Conservation (phyloP, 2,888 invertebrate genomes). For the Buathra laborator region DNA sequence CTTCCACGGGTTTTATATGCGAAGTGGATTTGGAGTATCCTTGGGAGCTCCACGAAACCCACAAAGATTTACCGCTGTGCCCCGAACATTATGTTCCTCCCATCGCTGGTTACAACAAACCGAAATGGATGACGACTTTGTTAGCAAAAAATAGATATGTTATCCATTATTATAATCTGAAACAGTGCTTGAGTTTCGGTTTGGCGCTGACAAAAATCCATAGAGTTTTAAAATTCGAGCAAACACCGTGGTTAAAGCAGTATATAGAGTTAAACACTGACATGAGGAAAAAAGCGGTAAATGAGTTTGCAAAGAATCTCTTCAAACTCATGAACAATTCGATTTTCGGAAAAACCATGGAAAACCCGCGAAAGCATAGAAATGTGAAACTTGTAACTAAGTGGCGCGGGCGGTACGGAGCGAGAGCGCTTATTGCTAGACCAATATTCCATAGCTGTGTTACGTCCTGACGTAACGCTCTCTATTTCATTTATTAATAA, state of each 20-base stretch:
- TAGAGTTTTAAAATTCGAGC: constrained; percentile 77
- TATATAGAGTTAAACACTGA: constrained; percentile 76
- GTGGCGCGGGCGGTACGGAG: constrained; percentile 76
- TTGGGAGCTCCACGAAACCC: constrained; percentile 74
- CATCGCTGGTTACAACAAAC: neutral
- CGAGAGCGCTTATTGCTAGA: constrained; percentile 74
- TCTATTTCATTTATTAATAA: too few relatives aligned
- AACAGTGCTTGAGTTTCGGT: constrained; percentile 73
- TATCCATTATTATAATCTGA: constrained; percentile 79
- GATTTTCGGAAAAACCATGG: constrained; percentile 75
- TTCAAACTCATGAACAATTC: constrained; percentile 62
- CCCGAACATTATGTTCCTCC: constrained; percentile 58
- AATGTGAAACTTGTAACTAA: constrained; percentile 76
- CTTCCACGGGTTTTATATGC: constrained; percentile 25
- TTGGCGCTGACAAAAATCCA: constrained; percentile 74
- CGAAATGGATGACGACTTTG: constrained; percentile 39
- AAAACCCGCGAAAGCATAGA: constrained; percentile 81
- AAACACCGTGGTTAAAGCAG: constrained; percentile 78
- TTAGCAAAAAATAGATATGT: constrained; percentile 71
- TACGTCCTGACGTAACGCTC: too few relatives aligned
- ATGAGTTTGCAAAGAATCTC: constrained; percentile 80
- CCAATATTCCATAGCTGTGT: constrained; percentile 77
- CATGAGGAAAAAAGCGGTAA: constrained; percentile 76
- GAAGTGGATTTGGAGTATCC: constrained; percentile 73
- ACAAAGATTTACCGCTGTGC: constrained; percentile 77